Evolutionary conservation across 2,113 vertebrate species (phyloP).

Genomic region (Brachyistius frenatus): DNA sequence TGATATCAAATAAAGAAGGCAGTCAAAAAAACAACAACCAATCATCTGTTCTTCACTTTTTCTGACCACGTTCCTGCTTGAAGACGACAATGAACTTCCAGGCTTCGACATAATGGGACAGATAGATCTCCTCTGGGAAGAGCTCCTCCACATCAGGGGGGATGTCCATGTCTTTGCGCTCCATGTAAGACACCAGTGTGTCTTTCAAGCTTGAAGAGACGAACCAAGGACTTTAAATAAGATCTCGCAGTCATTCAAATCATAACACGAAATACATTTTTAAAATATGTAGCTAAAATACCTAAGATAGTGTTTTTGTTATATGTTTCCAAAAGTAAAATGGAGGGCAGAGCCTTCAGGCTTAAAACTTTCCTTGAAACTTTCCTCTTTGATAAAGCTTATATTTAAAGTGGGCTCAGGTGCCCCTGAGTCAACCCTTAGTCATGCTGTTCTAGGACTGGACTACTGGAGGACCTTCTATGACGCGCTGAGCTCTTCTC

Average conservation of each 20-base stretch:
- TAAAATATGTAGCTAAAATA: too few species aligned
- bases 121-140: slow-evolving; percentile 86
- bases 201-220: slow-evolving; percentile 86
- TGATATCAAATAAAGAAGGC: background rate
- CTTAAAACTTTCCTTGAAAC: too few species aligned
- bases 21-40: background rate
- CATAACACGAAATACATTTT: background rate
- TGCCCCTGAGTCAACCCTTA: too few species aligned
- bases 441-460: too few species aligned
- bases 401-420: too few species aligned
- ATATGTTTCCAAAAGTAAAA: too few species aligned
- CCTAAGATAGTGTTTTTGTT: too few species aligned
- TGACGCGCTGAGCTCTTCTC: too few species aligned
- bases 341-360: too few species aligned
- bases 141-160: slow-evolving; percentile 80
- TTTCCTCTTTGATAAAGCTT: too few species aligned
- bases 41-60: slow-evolving; percentile 37
- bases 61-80: slow-evolving; percentile 80
- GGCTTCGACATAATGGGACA: slow-evolving; percentile 83
- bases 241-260: background rate
- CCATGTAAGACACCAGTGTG: slow-evolving; percentile 84
- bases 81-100: slow-evolving; percentile 88
- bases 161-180: slow-evolving; percentile 83
- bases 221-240: slow-evolving; percentile 17
- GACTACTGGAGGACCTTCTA: too few species aligned